Base-by-base conservation (phyloP, 2,797 vertebrate species). In the Sarcophilus harrisii region DNA sequence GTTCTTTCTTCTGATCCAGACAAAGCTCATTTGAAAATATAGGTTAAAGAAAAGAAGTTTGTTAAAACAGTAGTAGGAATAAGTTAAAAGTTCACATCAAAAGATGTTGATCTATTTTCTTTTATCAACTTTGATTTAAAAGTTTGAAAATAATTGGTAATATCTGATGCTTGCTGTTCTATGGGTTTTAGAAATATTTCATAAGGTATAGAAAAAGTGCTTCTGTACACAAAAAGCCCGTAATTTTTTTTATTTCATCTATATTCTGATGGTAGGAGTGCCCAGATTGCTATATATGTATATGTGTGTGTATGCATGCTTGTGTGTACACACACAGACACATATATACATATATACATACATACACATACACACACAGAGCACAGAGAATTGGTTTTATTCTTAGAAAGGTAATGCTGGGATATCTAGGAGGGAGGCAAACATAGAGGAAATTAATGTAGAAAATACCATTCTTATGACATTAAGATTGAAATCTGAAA, bases 141-240 rank as follows among this genome's bases (percentile, higher is more conserved):
- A 91, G 58, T 96, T 49, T 95, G 90, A 96, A 95, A 95, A 96
- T 54, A 92, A 49, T 11, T 95, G 94, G 58, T 93, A 95, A 91
- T 57, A 92, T 89, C 66, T 45, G 57, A 38, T 4, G 94, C 87
- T 93, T 96, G 55, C 55, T 93, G 92, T 60, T 92, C 90, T 93
- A 93, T 3, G 30, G 96, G 38, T 18, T 96, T 95, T 96, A 62
- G 95, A 96, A 94, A 97, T 55, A 91, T 54, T 90, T 93, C 73
- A 94, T 59, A 30, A 87, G 38, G 90, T 90, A 93, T 90, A 16
- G 38, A 29, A 96, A 97, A 95, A 96, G 91, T 14, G 28, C 59
- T 92, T 96, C 90, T 95, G 60, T 95, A 27, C 93, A 93, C 81
- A 29, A 95, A 95, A 97, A 95, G 45, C 57, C 58, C 95, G 30